Base-by-base conservation (phyloP, 2,113 vertebrate species). In the Polyodon spathula region DNA sequence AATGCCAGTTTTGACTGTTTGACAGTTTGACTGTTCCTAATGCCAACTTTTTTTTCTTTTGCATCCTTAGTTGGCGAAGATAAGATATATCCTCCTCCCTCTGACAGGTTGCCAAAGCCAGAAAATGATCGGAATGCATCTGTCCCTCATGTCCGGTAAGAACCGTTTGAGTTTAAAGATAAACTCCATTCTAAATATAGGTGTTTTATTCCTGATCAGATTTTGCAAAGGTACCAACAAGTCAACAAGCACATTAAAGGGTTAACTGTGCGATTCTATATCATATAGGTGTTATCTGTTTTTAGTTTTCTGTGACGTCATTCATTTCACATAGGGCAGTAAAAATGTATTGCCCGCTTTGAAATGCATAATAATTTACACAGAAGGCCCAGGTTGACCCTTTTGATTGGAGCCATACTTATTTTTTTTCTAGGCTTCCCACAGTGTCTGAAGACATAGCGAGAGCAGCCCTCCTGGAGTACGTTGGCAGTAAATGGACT, bases 401-500 rank as follows among this genome's bases (percentile, higher is more conserved):
- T 27, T 38, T 37, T 4, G 5, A 16, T 4, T 12, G 39, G 9
- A 46, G 15, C 46, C 40, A 15, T 61, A 15, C 38, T 38, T 38
- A 61, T 59, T 37, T 66, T 27, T 44, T 10, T 14, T 9, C 0
- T 69, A 90, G 90, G 15, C 54, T 88, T 10, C 86, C 90, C 0
- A 55, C 51, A 0, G 73, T 92, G 55, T 89, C 85, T 0, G 90
- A 92, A 66, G 87, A 85, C 0, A 65, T 65, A 54, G 92, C 89
- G 14, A 72, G 87, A 8, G 79, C 77, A 1, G 90, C 89, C 39
- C 73, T 93, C 11, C 73, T 91, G 15, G 73, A 73, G 69, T 90
- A 88, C 8, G 77, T 87, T 41, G 74, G 76, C 52, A 83, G 83
- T 2, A 86, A 81, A 5, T 85, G 88, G 82, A 88, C 68, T 12